A percentile compares a stretch with the other conserved stretches of the same genome.
Conservation (phyloP, 2,113 vertebrate genomes). For the Pelecanus crispus region DNA sequence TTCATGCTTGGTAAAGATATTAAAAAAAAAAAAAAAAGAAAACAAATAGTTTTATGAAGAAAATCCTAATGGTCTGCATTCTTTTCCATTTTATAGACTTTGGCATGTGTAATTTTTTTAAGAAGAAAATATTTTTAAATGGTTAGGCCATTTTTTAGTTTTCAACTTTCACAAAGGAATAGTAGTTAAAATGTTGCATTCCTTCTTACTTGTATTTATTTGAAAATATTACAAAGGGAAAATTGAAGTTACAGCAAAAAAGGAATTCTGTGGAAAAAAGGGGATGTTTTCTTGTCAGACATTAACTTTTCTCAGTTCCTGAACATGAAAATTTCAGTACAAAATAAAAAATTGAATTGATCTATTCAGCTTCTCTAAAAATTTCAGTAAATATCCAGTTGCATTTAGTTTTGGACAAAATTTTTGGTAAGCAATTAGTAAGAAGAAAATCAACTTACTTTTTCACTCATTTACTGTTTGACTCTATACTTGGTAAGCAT, state of each 20-base stretch:
- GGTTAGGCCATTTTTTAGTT: not conserved
- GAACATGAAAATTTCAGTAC: not conserved
- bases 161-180: not conserved
- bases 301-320: not conserved
- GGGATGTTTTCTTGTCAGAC: not conserved
- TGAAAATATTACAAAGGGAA: not conserved
- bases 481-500: not conserved
- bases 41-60: not conserved
- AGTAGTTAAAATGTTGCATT: not conserved
- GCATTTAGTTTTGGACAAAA: not conserved
- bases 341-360: not conserved
- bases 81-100: not conserved
- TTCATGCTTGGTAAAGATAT: not conserved
- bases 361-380: not conserved
- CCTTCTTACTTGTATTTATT: not conserved
- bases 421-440: not conserved
- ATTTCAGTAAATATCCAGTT: not conserved
- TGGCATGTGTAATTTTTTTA: not conserved
- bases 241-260: not conserved
- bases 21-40: not conserved
- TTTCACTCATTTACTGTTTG: not conserved
- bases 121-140: not conserved
- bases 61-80: not conserved
- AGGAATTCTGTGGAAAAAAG: not conserved
- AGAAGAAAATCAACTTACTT: not conserved